Base-by-base conservation (phyloP, 1,140 invertebrate genomes). In the Nephotettix cincticeps region DNA sequence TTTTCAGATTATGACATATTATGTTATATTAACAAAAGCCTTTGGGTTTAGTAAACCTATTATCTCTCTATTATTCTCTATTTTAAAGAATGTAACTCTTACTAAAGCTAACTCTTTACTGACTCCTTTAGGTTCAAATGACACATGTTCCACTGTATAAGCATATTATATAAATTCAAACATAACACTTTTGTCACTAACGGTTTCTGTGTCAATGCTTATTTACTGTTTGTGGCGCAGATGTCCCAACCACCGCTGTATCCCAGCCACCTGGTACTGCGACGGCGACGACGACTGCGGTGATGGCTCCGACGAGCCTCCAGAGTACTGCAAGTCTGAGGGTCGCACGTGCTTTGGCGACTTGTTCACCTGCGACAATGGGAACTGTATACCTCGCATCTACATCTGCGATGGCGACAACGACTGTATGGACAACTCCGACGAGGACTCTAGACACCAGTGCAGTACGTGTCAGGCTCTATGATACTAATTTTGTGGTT, bases 361-460 rank as follows among this genome's bases (percentile, higher is more conserved):
- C 80, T 82, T 97, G 0, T 98, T 98, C 77, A 97, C 95, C 0
- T 99, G 97, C 78, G 93, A 95, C 76, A 98, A 98, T 81, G 96
- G 96, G 4, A 97, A 97, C 77, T 99, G 97, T 79, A 96, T 99
- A 73, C 95, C 94, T 0, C 85, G 93, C 71, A 96, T 95, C 71
- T 99, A 99, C 80, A 95, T 97, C n/a, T 99, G 98, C 78, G 97
- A 99, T 80, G 95, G 94, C 0, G 93, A 96, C 78, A 94, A 96
- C 78, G 96, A 99, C 81, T 99, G 97, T 80, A 81, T 93, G 73
- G 97, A 98, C 79, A 91, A 91, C 78, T 95, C 92, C 28, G 95
- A 97, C 77, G 95, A 98, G 83, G 94, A 96, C 76, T 89, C 89
- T 45, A 81, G 94, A 68, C 94, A 97, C 79, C 93, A 96, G 78